Percentiles rank a stretch among this genome's conserved stretches.
phyloP scores from a whole-genome alignment of 1,140 invertebrate genomes.

The Drosophila eugracilis region DNA sequence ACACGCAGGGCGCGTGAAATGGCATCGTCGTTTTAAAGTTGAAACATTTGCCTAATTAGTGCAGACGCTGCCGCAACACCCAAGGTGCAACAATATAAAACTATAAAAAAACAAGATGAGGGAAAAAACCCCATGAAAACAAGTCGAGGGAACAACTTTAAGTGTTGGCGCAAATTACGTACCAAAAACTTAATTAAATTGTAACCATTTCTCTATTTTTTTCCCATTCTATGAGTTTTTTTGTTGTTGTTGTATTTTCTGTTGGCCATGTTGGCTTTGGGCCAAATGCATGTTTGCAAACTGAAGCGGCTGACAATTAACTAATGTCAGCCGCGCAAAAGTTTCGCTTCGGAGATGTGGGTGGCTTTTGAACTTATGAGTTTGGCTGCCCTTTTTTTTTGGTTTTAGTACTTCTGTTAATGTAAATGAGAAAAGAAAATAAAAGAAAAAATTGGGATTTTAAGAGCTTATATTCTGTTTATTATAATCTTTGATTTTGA shows the following conservation, averaged over 20 bases:
- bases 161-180: conserved; percentile 61
- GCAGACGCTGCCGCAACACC: conserved; percentile 11
- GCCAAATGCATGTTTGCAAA: conserved; percentile 74
- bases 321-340: conserved; percentile 68
- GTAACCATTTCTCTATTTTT: conserved; percentile 54
- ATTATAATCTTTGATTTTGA: too few species aligned
- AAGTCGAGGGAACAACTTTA: conserved; percentile 48
- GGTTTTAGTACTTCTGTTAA: conserved; percentile 6
- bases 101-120: conserved; percentile 1
- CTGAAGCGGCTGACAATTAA: conserved; percentile 67
- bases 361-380: conserved; percentile 37
- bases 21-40: conserved; percentile 69
- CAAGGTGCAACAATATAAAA: conserved; percentile 46
- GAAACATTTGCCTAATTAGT: conserved; percentile 79
- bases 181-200: conserved; percentile 73
- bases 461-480: not conserved
- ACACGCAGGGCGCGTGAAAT: conserved; percentile 61
- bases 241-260: conserved; percentile 15
- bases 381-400: conserved; percentile 9
- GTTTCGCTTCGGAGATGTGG: conserved; percentile 48
- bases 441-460: too few species aligned
- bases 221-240: not conserved
- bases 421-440: not conserved
- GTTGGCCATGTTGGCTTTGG: conserved; percentile 63
- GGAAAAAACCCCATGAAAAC: conserved; percentile 2